Conservation (phyloP, 2,113 vertebrate species). For the Ciconia stormi region DNA sequence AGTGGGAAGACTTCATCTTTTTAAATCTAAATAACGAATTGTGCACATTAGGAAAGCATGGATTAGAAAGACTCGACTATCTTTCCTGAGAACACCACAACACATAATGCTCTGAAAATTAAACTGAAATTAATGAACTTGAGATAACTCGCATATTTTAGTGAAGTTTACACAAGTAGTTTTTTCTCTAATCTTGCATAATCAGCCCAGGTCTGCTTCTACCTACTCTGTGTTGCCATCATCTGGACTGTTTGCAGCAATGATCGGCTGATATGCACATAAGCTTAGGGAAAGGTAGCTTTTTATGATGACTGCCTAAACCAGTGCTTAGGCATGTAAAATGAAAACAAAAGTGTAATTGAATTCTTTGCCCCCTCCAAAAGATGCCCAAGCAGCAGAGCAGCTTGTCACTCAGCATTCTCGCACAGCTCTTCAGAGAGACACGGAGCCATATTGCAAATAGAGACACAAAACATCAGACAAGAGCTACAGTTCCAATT, state of each 20-base stretch:
- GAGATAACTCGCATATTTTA: neutral
- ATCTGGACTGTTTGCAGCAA: slow-evolving; percentile 14
- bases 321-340: neutral
- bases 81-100: neutral
- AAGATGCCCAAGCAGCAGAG: neutral
- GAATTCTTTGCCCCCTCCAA: slow-evolving; percentile 17
- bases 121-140: slow-evolving; percentile 14
- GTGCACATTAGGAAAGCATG: neutral
- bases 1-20: neutral
- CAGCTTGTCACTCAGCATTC: slow-evolving; percentile 1
- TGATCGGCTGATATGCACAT: neutral
- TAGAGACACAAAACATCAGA: slow-evolving; percentile 80
- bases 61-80: neutral
- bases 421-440: neutral
- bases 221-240: slow-evolving; percentile 11
- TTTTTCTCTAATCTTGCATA: neutral
- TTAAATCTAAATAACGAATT: neutral
- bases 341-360: slow-evolving; percentile 13
- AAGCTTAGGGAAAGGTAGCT: neutral
- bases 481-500: slow-evolving; percentile 84
- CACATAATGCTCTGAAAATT: neutral
- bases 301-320: neutral
- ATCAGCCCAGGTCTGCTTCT: neutral
- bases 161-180: neutral
- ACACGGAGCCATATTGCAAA: slow-evolving; percentile 70